These are phyloP conservation scores for Morpho deidamia DNA, from an alignment of 2,888 invertebrate species.

Conservation along the genomic window DNA sequence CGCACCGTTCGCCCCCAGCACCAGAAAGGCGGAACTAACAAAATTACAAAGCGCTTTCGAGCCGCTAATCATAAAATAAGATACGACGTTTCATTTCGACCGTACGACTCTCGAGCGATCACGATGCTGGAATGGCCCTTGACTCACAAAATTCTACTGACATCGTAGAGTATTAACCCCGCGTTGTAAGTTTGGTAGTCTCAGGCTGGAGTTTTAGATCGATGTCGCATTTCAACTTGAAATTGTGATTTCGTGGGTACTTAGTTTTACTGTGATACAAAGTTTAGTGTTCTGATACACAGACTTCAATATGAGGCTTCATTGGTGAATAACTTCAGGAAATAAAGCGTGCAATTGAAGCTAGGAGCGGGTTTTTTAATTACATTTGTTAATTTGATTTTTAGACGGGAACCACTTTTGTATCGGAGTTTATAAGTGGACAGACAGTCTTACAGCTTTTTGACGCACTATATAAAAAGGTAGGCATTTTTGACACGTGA, in stretches of 20 bases:
- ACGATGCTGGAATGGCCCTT: constrained; percentile 75
- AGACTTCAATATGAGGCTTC: constrained; percentile 13
- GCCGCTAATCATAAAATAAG: constrained; percentile 80
- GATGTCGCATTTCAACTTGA: constrained; percentile 6
- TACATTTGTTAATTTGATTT: constrained; percentile 40
- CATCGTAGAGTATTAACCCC: constrained; percentile 65
- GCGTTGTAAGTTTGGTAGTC: constrained; percentile 53
- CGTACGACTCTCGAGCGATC: constrained; percentile 76
- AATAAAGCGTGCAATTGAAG: constrained; percentile 18
- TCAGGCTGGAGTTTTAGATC: constrained; percentile 50
- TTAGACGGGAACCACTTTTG: constrained; percentile 36
- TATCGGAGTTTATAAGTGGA: constrained; percentile 31
- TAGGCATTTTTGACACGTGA: background rate
- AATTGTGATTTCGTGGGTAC: constrained; percentile 7
- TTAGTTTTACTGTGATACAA: too few relatives aligned
- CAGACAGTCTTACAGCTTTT: too few relatives aligned
- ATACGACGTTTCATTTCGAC: constrained; percentile 79
- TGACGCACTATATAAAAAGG: too few relatives aligned
- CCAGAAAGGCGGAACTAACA: constrained; percentile 79
- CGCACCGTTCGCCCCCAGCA: constrained; percentile 75
- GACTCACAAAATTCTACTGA: constrained; percentile 75
- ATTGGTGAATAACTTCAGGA: constrained; percentile 19
- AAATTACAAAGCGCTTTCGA: constrained; percentile 79
- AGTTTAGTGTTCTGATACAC: constrained; percentile 13
- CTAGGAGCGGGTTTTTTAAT: constrained; percentile 38